phyloP scores from a whole-genome alignment of 64 coral and sea anemone genomes.

The Exaiptasia diaphana region DNA sequence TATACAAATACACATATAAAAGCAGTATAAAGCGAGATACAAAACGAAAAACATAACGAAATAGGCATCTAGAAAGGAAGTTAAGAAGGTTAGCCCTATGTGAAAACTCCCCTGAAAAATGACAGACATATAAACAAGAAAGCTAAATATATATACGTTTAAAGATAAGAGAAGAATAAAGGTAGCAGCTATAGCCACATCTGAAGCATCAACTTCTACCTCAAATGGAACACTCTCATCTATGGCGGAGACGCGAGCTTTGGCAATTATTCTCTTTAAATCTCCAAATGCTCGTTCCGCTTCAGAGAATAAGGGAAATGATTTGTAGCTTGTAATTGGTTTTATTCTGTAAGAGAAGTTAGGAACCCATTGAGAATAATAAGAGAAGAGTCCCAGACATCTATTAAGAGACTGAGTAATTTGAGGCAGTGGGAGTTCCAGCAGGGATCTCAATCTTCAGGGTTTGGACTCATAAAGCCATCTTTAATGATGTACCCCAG shows the following conservation, averaged over 20 bases:
- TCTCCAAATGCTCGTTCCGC: slow-evolving; percentile 1
- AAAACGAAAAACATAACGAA: too few species aligned
- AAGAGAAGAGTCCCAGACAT: slow-evolving; percentile 35
- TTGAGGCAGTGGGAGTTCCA: slow-evolving; percentile 18
- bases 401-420: slow-evolving; percentile 20
- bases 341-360: slow-evolving; percentile 29
- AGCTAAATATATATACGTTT: too few species aligned
- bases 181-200: slow-evolving; percentile 47
- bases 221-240: slow-evolving; percentile 39
- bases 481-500: slow-evolving; percentile 57
- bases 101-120: slow-evolving; percentile 40
- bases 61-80: too few species aligned
- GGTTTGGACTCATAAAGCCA: slow-evolving; percentile 44
- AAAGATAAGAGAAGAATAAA: slow-evolving; percentile 47
- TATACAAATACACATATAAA: too few species aligned
- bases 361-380: slow-evolving; percentile 50
- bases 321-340: slow-evolving; percentile 2
- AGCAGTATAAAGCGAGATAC: too few species aligned
- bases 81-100: slow-evolving; percentile 22
- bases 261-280: slow-evolving; percentile 21
- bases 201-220: slow-evolving; percentile 43
- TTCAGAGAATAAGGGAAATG: slow-evolving; percentile 1
- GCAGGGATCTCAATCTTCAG: slow-evolving; percentile 39
- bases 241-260: slow-evolving; percentile 22
- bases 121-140: too few species aligned